A percentile compares a stretch with the other conserved stretches of the same genome.
These are phyloP conservation scores for Thryonomys swinderianus DNA, from an alignment of 2,113 vertebrate species.

Conservation along the genomic window DNA sequence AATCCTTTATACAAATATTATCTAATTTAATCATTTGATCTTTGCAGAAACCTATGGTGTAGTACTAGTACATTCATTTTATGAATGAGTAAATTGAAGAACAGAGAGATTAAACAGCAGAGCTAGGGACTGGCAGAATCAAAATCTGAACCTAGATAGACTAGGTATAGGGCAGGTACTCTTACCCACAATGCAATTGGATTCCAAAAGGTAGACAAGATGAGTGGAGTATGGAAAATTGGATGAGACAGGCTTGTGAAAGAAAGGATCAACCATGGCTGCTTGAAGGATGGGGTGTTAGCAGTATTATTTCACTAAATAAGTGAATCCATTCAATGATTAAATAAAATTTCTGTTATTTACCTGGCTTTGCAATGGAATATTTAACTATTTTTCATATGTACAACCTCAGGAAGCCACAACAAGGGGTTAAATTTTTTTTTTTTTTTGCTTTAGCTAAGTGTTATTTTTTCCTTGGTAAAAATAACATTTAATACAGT, in stretches of 20 bases:
- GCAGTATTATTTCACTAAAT: background rate
- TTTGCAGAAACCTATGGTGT: background rate
- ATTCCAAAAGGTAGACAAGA: background rate
- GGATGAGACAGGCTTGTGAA: background rate
- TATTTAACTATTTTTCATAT: constrained; percentile 1
- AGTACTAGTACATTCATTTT: background rate
- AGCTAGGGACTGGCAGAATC: background rate
- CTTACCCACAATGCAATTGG: background rate
- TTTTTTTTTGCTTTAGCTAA: constrained; percentile 52
- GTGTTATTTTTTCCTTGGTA: constrained; percentile 58
- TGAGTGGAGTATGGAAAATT: background rate
- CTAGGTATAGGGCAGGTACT: background rate
- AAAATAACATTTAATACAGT: constrained; percentile 79
- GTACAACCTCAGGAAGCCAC: background rate
- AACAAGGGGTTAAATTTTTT: constrained; percentile 76
- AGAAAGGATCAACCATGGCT: background rate
- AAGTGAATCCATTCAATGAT: constrained; percentile 43
- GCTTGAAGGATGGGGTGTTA: background rate
- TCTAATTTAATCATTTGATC: constrained; percentile 11
- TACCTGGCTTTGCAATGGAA: background rate
- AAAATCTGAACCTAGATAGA: background rate
- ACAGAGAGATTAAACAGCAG: background rate
- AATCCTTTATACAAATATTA: background rate
- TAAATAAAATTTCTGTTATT: constrained; percentile 38
- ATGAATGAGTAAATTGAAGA: constrained; percentile 8